Base-by-base conservation (phyloP, 1,140 invertebrate genomes). In the Steinernema feltiae region DNA sequence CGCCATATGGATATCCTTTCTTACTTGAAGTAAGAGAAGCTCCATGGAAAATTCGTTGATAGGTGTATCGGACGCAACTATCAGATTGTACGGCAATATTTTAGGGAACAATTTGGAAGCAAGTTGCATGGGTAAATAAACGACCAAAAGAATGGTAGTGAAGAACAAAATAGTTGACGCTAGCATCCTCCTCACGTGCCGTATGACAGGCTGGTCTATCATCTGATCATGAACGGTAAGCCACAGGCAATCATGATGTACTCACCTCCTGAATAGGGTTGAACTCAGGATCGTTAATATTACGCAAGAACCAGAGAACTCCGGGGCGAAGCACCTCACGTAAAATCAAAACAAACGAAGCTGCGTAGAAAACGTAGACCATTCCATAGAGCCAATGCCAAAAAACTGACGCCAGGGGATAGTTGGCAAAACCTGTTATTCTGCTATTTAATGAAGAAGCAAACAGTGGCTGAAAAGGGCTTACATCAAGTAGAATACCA, bases 221-320 rank as follows among this genome's bases (percentile, higher is more conserved):
- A 99, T 98, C 90, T 98, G 91, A 74, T 83, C 83, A n/a, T 27
- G 72, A 75, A 31, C 30, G 74, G 18, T 32, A 32, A 83, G 48
- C 17, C 18, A n/a, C n/a, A 1, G 21, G 69, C 1, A 7, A 75
- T 24, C 35, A 74, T 27, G 17, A 69, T 7, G 70, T 12, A 18
- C 1, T 31, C 69, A 84, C 63, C 46, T 85, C 85, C 73, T 86
- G 82, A 31, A 89, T 95, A 17, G 97, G 97, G 87, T 96, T 98
- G 84, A 99, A 99, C 84, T 99, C 97, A 0, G 97, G 96, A 89
- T 99, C 96, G 87, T 99, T 99, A 7, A 99, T 89, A 87, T 99
- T 99, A 80, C 95, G 90, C 1, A 89, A 83, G 69, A 85, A 85
- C 85, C 85, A 85, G 3, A 86, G 76, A 31, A 79, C 94, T 0